Conservation (phyloP, 2,888 invertebrate species). For the Stramonita haemastoma region DNA sequence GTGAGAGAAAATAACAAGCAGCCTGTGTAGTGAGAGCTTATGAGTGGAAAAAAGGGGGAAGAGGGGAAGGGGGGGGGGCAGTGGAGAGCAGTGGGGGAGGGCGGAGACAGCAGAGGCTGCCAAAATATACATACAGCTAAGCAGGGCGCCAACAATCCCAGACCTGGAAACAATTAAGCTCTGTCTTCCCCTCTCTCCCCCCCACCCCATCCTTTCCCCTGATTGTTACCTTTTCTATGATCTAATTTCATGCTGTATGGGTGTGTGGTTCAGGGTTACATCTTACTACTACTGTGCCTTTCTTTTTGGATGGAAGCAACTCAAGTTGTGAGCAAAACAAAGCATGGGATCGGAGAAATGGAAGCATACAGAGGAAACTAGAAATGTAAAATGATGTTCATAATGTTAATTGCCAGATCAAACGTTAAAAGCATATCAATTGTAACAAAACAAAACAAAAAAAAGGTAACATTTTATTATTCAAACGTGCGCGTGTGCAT, state of each 20-base stretch:
- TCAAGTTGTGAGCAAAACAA: background rate
- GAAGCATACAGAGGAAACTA: too few species aligned
- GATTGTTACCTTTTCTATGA: too few species aligned
- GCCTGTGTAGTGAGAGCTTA: background rate
- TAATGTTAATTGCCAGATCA: too few species aligned
- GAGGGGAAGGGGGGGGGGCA: background rate
- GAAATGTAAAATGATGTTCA: too few species aligned
- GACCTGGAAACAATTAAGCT: constrained; percentile 17
- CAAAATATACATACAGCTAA: constrained; percentile 22
- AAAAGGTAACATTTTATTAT: too few species aligned
- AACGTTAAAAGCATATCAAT: too few species aligned
- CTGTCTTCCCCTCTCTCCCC: background rate
- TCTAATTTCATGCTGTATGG: background rate
- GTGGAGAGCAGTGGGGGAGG: background rate
- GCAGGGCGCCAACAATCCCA: constrained; percentile 14
- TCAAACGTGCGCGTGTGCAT: too few species aligned
- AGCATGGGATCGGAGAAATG: background rate
- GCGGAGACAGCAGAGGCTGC: background rate
- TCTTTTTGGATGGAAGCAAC: background rate
- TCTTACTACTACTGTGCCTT: background rate
- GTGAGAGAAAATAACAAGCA: background rate
- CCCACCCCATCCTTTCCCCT: too few species aligned
- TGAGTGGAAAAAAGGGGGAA: background rate
- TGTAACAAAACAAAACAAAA: too few species aligned
- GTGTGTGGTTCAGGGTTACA: background rate